Evolutionary conservation across 1,140 invertebrate species (phyloP).

Genomic region (Zaprionus taronus): DNA sequence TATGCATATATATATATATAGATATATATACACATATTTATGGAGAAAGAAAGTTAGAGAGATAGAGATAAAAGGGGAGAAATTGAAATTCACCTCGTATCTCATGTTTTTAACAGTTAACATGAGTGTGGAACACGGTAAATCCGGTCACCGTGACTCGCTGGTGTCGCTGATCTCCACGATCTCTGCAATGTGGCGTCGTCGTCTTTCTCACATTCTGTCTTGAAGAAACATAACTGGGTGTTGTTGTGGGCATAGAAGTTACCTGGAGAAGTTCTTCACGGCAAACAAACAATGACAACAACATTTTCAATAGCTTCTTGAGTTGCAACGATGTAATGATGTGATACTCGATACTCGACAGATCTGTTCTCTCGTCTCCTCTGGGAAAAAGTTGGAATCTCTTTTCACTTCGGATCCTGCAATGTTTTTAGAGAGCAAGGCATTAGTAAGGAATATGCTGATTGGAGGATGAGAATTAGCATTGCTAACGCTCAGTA

Average conservation of each 20-base stretch:
- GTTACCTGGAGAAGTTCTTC: conserved; percentile 70
- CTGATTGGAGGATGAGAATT: not conserved
- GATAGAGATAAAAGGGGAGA: conserved; percentile 53
- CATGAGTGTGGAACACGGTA: conserved; percentile 42
- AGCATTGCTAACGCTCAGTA: conserved; percentile 2
- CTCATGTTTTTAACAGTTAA: conserved; percentile 61
- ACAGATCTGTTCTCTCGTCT: not conserved
- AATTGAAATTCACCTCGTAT: conserved; percentile 77
- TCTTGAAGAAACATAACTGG: conserved; percentile 78
- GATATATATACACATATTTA: conserved; percentile 36
- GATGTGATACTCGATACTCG: not conserved
- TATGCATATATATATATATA: conserved; percentile 23
- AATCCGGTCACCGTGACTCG: conserved; percentile 31
- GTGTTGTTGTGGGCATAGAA: conserved; percentile 69
- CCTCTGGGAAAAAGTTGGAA: not conserved
- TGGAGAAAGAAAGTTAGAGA: not conserved
- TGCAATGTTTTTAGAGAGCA: conserved; percentile 39
- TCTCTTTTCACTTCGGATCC: not conserved
- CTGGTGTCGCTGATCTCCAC: conserved; percentile 22
- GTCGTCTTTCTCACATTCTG: conserved; percentile 31
- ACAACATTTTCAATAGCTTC: conserved; percentile 6
- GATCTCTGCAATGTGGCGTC: conserved; percentile 8
- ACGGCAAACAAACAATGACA: not conserved
- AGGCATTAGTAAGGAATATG: conserved; percentile 17
- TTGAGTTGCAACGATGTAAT: not conserved